Evolutionary conservation across 2,113 vertebrate genomes (phyloP).

Genomic region (Labeo catla): DNA sequence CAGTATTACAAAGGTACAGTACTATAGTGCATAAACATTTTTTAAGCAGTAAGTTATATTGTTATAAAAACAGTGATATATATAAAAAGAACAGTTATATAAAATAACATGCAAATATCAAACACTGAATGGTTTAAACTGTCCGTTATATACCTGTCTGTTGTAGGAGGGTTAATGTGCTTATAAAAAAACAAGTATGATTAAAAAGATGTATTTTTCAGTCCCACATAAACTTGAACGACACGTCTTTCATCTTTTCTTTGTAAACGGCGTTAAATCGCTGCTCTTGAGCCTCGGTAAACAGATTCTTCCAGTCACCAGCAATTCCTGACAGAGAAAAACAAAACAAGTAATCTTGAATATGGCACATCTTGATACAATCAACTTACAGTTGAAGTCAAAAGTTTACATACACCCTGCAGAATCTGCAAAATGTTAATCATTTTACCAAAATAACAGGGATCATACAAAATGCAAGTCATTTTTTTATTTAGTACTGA

Average conservation of each 20-base stretch:
- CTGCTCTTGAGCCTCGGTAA: slow-evolving; percentile 66
- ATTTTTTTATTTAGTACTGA: too few species aligned
- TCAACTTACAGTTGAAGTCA: background rate
- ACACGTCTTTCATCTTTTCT: slow-evolving; percentile 71
- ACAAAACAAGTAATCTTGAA: background rate
- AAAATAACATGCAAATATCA: background rate
- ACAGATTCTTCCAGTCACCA: slow-evolving; percentile 75
- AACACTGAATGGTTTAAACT: too few species aligned
- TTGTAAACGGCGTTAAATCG: slow-evolving; percentile 69
- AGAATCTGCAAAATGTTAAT: too few species aligned
- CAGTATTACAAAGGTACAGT: background rate
- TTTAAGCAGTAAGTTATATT: background rate
- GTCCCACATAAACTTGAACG: slow-evolving; percentile 72
- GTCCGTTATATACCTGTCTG: too few species aligned
- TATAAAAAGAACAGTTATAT: background rate
- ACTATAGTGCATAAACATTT: background rate
- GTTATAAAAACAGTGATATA: background rate
- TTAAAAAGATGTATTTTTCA: slow-evolving; percentile 18
- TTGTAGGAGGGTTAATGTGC: background rate
- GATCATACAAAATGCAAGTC: too few species aligned
- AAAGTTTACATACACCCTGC: too few species aligned
- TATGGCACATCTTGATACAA: background rate
- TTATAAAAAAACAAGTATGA: background rate
- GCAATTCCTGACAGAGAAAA: slow-evolving; percentile 65
- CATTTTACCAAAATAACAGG: too few species aligned